Evolutionary conservation across 2,797 vertebrate genomes (phyloP).

Genomic region (Anguilla anguilla): DNA sequence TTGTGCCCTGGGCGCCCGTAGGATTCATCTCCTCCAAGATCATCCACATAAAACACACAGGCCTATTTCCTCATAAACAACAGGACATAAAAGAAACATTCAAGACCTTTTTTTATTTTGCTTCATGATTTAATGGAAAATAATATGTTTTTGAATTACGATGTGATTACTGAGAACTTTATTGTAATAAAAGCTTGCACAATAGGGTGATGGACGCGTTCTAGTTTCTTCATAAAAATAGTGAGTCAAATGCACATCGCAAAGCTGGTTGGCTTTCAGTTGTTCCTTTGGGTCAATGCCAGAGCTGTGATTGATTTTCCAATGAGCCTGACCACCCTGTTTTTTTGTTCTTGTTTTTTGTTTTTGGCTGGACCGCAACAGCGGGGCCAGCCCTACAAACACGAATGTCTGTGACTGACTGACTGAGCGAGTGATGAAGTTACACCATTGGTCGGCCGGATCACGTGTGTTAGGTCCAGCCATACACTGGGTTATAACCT

Average conservation of each 20-base stretch:
- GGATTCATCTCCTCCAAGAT: background rate
- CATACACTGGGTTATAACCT: no score
- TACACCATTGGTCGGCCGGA: no score
- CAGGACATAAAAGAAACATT: background rate
- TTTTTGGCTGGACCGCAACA: no score
- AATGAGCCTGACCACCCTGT: background rate
- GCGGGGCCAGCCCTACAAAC: no score
- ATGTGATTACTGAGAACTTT: background rate
- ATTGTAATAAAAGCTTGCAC: background rate
- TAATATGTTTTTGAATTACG: background rate
- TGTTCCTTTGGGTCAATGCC: conserved; percentile 9
- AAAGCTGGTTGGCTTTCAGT: background rate
- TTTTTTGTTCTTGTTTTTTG: conserved; percentile 29
- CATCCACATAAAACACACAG: background rate
- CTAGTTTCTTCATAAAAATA: background rate
- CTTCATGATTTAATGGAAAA: background rate
- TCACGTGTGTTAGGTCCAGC: no score
- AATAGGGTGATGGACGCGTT: background rate
- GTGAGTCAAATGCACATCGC: background rate
- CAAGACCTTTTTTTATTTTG: background rate
- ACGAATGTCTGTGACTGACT: no score
- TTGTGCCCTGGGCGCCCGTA: background rate
- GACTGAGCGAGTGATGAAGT: no score
- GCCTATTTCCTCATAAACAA: background rate
- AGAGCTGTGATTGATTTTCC: background rate